Conservation (phyloP, 2,888 invertebrate species). For the Nysson spinosus region DNA sequence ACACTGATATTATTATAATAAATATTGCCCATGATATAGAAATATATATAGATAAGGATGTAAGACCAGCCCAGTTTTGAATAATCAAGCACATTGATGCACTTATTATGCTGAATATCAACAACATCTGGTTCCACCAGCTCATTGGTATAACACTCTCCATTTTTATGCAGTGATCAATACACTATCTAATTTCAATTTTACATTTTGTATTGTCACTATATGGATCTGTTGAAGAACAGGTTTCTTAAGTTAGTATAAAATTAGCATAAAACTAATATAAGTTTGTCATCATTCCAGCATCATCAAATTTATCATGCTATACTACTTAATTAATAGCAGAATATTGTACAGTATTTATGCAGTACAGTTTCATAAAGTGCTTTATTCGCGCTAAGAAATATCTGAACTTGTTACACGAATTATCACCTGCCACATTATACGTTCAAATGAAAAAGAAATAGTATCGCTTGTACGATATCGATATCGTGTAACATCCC, state of each 20-base stretch:
- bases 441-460: no score
- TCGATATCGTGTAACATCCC: no score
- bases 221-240: constrained; percentile 32
- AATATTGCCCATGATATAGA: constrained; percentile 68
- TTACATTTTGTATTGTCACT: constrained; percentile 39
- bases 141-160: constrained; percentile 65
- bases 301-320: no score
- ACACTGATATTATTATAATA: constrained; percentile 65
- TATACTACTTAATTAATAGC: no score
- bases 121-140: constrained; percentile 67
- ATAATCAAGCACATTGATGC: constrained; percentile 61
- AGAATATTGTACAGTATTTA: no score
- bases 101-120: constrained; percentile 59
- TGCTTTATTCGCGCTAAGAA: no score
- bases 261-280: neutral
- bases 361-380: no score
- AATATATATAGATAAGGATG: constrained; percentile 64
- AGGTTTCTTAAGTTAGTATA: neutral
- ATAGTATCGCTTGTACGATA: no score
- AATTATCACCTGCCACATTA: no score
- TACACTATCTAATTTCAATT: constrained; percentile 4
- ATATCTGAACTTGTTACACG: no score
- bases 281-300: no score
- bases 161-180: no score
- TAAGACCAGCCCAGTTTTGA: constrained; percentile 62